Evolutionary conservation across 2,797 vertebrate genomes (phyloP), one percentile per base, ranked within the genome.

Genomic region (Cossypha niveicapilla): DNA sequence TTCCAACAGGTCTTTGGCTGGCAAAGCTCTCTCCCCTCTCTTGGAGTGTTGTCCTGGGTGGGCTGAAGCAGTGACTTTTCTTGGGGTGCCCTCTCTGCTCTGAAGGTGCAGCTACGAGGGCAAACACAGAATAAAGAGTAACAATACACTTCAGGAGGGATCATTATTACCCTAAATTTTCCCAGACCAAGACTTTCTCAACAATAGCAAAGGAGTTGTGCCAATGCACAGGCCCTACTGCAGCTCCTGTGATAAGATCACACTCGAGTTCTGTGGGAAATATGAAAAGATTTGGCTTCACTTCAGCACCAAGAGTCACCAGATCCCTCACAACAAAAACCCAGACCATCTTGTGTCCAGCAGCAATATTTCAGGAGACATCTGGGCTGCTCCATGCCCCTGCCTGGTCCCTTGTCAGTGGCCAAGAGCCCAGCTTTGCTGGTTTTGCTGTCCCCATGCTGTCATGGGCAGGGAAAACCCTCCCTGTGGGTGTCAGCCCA

Each of bases 161-260:
- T 57, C 44, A 6, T 19, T 13, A 17, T 60, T 54, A 24, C 78
- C 61, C 53, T 10, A 14, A 15, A 87, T 83, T 62, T 74, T 66
- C 84, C 68, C 50, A 3, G 48, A 45, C 21, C 4, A 4, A 48
- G 80, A 11, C 44, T 74, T 61, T 57, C 54, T 72, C 25, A 18
- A 72, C 80, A 81, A 75, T 34, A 83, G 88, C 65, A 3, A 21
- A 83, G 91, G 76, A 83, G 58, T 82, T 47, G 62, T 88, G 94
- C 89, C 94, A 90, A 7, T 1, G 62, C 81, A 18, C 1, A 4
- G 91, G 78, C 92, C 84, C 34, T 9, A 8, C 72, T 19, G 65
- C 10, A 7, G 81, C 84, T 90, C 73, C 92, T 0, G 1, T n/a
- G 92, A 93, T 93, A 95, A 94, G 70, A 86, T 93, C 93, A n/a